Conservation (phyloP, 2,113 vertebrate species). For the Hystrix cristata region DNA sequence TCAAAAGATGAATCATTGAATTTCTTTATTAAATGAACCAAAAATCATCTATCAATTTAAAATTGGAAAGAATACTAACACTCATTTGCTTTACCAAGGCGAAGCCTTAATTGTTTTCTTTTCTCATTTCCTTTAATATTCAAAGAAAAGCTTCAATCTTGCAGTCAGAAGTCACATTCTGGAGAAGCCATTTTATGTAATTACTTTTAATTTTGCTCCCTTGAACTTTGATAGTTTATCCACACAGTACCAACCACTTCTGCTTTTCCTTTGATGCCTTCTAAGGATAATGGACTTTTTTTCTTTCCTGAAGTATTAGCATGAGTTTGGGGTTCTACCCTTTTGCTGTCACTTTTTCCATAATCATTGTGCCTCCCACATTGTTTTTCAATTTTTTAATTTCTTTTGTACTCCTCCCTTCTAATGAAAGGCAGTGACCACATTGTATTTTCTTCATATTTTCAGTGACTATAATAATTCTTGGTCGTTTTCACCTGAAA, state of each 20-base stretch:
- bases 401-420: not conserved
- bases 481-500: not conserved
- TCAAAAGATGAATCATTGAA: conserved; percentile 70
- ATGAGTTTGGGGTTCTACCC: not conserved
- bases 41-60: conserved; percentile 72
- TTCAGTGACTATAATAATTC: not conserved
- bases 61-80: conserved; percentile 62
- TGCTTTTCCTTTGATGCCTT: conserved; percentile 54
- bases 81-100: not conserved
- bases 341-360: not conserved
- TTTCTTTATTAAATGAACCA: conserved; percentile 71
- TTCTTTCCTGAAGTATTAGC: not conserved
- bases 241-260: not conserved
- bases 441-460: not conserved
- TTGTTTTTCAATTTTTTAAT: not conserved
- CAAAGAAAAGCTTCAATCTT: conserved; percentile 69
- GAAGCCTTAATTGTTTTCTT: conserved; percentile 66
- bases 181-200: conserved; percentile 66
- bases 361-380: not conserved
- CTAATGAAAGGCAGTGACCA: not conserved
- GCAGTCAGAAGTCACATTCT: conserved; percentile 26
- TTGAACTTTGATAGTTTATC: conserved; percentile 41
- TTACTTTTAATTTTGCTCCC: conserved; percentile 51
- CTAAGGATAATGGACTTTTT: conserved; percentile 5
- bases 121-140: conserved; percentile 53